Conservation (phyloP, 2,113 vertebrate genomes). For the Lynx canadensis region DNA sequence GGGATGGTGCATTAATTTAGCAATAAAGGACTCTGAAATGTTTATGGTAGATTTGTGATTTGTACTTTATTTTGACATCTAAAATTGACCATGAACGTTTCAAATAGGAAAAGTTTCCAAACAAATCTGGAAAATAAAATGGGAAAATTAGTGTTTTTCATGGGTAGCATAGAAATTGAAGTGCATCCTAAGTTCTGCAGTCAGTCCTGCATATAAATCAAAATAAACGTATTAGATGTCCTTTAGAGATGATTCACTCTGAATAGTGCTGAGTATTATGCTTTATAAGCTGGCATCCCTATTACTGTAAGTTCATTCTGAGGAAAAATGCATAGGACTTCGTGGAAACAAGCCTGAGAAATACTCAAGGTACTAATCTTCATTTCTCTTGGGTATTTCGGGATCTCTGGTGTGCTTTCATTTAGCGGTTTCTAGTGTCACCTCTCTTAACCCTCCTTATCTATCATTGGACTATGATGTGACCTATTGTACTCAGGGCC, state of each 20-base stretch:
- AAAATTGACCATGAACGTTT: slow-evolving; percentile 30
- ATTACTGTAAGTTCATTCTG: not conserved
- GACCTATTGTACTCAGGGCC: not conserved
- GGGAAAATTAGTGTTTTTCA: slow-evolving; percentile 39
- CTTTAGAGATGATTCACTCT: slow-evolving; percentile 5
- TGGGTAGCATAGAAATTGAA: slow-evolving; percentile 3
- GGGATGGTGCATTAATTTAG: not conserved
- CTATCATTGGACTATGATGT: not conserved
- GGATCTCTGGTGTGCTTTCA: not conserved
- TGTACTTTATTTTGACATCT: slow-evolving; percentile 66
- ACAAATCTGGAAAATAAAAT: slow-evolving; percentile 29
- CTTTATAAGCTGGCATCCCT: not conserved
- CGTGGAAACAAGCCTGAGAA: not conserved
- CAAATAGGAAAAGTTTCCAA: slow-evolving; percentile 50
- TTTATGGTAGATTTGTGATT: slow-evolving; percentile 41
- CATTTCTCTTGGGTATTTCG: not conserved
- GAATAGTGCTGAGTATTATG: not conserved
- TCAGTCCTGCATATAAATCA: not conserved
- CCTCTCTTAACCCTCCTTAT: not conserved
- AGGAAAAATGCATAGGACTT: not conserved
- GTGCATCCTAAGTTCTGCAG: not conserved
- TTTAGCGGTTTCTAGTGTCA: not conserved
- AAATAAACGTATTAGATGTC: not conserved
- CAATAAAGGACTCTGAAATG: not conserved
- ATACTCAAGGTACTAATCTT: not conserved